Evolutionary conservation across 2,888 invertebrate species (phyloP).

Genomic region (Parnassius smintheus): DNA sequence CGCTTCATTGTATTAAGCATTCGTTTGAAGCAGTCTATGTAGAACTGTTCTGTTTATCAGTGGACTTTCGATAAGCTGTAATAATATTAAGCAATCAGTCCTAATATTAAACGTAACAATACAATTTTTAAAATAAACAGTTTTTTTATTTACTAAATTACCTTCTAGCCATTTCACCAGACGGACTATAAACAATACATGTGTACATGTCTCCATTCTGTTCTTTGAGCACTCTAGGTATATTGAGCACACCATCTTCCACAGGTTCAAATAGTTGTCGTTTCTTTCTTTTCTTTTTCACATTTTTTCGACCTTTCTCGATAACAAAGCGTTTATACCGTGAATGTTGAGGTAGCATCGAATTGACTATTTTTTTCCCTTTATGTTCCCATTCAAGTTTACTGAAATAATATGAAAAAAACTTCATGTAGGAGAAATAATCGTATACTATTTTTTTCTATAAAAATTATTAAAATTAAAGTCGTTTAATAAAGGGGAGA

Average conservation of each 20-base stretch:
- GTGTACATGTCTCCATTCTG: conserved; percentile 89
- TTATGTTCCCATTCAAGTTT: conserved; percentile 76
- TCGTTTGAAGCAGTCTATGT: no score
- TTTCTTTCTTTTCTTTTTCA: conserved; percentile 53
- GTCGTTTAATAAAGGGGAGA: no score
- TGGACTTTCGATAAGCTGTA: no score
- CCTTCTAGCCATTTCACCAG: conserved; percentile 88
- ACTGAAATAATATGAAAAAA: conserved; percentile 34
- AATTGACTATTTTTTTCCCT: conserved; percentile 62
- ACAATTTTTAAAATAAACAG: no score
- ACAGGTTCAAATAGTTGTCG: conserved; percentile 60
- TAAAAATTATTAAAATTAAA: no score
- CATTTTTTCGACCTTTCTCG: conserved; percentile 32
- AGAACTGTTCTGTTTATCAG: no score
- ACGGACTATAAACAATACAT: conserved; percentile 88
- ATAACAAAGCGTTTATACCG: conserved; percentile 58
- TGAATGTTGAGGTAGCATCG: conserved; percentile 57
- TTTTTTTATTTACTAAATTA: conserved; percentile 31
- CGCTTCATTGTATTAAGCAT: no score
- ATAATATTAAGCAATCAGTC: no score
- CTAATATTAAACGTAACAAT: no score
- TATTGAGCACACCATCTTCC: conserved; percentile 81
- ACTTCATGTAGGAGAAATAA: no score
- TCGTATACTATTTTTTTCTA: no score
- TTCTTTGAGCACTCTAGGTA: conserved; percentile 81